phyloP scores from a whole-genome alignment of 2,888 invertebrate genomes.

The Hirtodrosophila confusa region DNA sequence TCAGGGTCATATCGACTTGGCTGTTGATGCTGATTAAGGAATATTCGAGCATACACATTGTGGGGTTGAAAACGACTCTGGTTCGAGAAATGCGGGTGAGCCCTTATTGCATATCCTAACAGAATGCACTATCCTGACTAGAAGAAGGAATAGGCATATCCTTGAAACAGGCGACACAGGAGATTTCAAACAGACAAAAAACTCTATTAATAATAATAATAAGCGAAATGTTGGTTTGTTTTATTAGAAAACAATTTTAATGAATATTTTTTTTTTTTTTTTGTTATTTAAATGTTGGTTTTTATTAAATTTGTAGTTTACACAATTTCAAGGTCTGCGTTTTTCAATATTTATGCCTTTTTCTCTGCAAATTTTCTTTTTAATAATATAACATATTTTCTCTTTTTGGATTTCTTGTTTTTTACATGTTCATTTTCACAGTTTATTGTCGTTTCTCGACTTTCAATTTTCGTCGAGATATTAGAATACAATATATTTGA shows the following conservation, averaged over 20 bases:
- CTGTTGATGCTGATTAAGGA: too few species aligned
- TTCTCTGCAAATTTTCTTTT: slow-evolving; percentile 59
- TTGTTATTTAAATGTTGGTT: slow-evolving; percentile 72
- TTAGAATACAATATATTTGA: slow-evolving; percentile 81
- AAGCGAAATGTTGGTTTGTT: slow-evolving; percentile 39
- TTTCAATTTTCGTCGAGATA: slow-evolving; percentile 84
- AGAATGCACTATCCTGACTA: too few species aligned
- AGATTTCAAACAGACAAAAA: too few species aligned
- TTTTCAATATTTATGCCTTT: slow-evolving; percentile 48
- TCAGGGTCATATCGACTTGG: too few species aligned
- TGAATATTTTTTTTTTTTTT: slow-evolving; percentile 71
- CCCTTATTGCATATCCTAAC: too few species aligned
- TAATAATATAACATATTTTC: slow-evolving; percentile 70
- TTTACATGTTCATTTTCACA: slow-evolving; percentile 82
- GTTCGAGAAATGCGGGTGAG: too few species aligned
- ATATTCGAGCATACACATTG: too few species aligned
- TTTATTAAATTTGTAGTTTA: slow-evolving; percentile 76
- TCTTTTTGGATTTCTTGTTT: slow-evolving; percentile 41
- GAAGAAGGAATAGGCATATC: too few species aligned
- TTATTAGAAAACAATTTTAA: slow-evolving; percentile 82
- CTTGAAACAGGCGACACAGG: too few species aligned
- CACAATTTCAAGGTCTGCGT: slow-evolving; percentile 71
- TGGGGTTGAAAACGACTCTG: too few species aligned
- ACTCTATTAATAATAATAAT: too few species aligned
- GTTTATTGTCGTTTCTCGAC: slow-evolving; percentile 85